Percentiles rank a stretch among this genome's conserved stretches.
phyloP scores from a whole-genome alignment of 1,140 invertebrate species.

The Ganaspis sp. region DNA sequence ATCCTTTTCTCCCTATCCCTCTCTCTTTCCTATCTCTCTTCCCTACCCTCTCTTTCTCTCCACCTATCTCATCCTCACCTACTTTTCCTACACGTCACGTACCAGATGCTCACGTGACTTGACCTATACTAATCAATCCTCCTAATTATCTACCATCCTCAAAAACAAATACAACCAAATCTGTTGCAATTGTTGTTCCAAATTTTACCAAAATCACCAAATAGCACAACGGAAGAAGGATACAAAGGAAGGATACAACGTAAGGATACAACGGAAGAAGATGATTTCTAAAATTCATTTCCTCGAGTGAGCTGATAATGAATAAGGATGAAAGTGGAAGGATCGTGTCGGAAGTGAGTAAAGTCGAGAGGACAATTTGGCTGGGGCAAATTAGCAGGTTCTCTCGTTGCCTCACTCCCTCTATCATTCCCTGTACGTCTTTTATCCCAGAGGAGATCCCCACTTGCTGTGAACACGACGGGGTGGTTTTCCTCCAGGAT shows the following conservation, averaged over 20 bases:
- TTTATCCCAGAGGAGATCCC: slow-evolving; percentile 68
- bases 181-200: no score
- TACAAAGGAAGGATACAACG: no score
- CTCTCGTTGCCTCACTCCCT: slow-evolving; percentile 50
- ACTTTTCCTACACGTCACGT: not conserved
- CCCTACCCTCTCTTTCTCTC: not conserved
- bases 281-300: not conserved
- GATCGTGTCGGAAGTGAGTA: slow-evolving; percentile 61
- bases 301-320: not conserved
- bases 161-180: no score
- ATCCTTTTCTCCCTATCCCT: not conserved
- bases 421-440: slow-evolving; percentile 43
- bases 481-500: slow-evolving; percentile 72
- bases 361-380: slow-evolving; percentile 66
- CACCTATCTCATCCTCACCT: not conserved
- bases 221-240: no score
- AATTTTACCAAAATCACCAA: no score
- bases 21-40: not conserved
- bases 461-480: slow-evolving; percentile 63
- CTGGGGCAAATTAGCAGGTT: slow-evolving; percentile 69
- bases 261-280: no score
- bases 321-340: not conserved
- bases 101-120: not conserved
- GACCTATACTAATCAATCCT: not conserved
- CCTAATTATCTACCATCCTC: not conserved